phyloP scores from a whole-genome alignment of 2,113 vertebrate genomes.

The Notechis scutatus region DNA sequence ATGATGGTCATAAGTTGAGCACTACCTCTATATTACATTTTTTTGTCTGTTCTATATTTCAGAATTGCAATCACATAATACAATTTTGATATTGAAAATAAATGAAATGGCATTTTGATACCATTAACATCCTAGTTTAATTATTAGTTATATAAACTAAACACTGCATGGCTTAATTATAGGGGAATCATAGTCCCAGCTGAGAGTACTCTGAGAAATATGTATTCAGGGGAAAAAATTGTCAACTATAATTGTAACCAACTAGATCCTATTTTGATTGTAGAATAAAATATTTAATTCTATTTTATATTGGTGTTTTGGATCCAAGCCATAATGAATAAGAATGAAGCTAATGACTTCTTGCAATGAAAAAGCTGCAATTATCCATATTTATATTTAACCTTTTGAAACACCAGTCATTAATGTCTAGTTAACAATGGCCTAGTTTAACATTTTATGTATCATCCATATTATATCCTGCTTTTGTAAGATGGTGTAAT shows the following conservation, averaged over 20 bases:
- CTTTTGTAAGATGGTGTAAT: constrained; percentile 50
- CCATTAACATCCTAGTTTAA: constrained; percentile 40
- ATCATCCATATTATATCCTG: constrained; percentile 33
- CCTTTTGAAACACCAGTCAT: constrained; percentile 65
- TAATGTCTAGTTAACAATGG: constrained; percentile 52
- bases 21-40: neutral
- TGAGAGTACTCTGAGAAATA: constrained; percentile 29
- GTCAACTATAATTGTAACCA: constrained; percentile 41
- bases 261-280: constrained; percentile 44
- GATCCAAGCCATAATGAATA: constrained; percentile 36
- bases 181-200: constrained; percentile 6
- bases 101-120: constrained; percentile 18
- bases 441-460: constrained; percentile 55
- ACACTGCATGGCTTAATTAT: neutral
- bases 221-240: constrained; percentile 43
- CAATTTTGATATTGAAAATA: constrained; percentile 39
- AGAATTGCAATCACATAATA: neutral
- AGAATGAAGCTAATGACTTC: constrained; percentile 65
- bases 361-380: constrained; percentile 62
- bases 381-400: constrained; percentile 70
- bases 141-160: constrained; percentile 14
- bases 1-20: rapidly evolving
- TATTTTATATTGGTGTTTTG: constrained; percentile 60
- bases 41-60: neutral
- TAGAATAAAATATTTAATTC: constrained; percentile 54